Conservation (phyloP, 2,888 invertebrate genomes). For the Latrodectus elegans region DNA sequence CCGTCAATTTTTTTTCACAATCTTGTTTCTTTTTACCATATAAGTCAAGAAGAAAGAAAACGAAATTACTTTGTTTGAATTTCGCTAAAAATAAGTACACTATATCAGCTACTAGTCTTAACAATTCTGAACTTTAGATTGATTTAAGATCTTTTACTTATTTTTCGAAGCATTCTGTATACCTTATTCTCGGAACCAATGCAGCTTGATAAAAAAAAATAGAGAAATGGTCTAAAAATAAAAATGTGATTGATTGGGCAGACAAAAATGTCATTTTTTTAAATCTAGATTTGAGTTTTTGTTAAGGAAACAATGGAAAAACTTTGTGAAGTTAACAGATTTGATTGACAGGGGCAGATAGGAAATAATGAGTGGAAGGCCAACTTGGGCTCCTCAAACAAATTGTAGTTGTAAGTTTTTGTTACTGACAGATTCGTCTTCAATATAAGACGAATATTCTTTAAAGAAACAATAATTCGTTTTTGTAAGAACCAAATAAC, state of each 20-base stretch:
- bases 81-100: background rate
- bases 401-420: no score
- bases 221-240: background rate
- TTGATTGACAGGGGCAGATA: background rate
- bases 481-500: no score
- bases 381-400: no score
- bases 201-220: background rate
- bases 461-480: no score
- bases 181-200: background rate
- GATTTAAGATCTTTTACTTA: background rate
- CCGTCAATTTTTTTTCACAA: background rate
- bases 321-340: background rate
- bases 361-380: background rate
- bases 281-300: background rate
- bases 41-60: background rate
- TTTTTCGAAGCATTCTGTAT: background rate
- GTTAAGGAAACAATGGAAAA: background rate
- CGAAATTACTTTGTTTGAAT: conserved; percentile 5
- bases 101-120: background rate
- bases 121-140: conserved; percentile 1
- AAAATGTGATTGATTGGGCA: background rate
- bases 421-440: no score
- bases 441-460: no score
- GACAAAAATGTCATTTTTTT: background rate
- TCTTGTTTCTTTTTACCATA: background rate